These are phyloP conservation scores for Odontamblyopus rebecca DNA, from an alignment of 2,797 vertebrate genomes.

Conservation along the genomic window DNA sequence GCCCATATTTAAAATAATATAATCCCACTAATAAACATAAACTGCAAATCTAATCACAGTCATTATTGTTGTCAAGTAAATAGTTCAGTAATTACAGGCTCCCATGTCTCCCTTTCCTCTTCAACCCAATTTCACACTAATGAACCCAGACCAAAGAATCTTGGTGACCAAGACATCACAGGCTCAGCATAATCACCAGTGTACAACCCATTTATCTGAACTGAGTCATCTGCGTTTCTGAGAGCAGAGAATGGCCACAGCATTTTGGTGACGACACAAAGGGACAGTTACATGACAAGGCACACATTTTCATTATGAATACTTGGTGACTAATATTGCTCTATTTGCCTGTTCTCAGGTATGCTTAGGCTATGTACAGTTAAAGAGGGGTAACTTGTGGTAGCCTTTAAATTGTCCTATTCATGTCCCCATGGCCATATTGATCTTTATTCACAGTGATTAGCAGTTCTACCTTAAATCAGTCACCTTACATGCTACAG, in stretches of 20 bases:
- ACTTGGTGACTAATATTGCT: constrained; percentile 2
- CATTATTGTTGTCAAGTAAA: too few relatives aligned
- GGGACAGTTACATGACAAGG: neutral
- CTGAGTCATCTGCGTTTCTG: constrained; percentile 8
- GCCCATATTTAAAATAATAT: too few relatives aligned
- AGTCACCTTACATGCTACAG: constrained; percentile 46
- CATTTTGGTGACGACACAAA: neutral
- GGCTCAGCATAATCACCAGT: constrained; percentile 1
- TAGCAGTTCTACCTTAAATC: constrained; percentile 58
- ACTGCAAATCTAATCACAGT: too few relatives aligned
- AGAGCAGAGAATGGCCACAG: constrained; percentile 17
- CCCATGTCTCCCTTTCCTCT: neutral
- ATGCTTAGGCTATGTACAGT: neutral
- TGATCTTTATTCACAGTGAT: constrained; percentile 63
- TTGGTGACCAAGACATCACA: neutral
- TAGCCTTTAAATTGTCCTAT: neutral
- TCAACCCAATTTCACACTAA: neutral
- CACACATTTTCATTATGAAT: neutral
- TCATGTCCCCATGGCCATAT: constrained; percentile 25
- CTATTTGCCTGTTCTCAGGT: neutral
- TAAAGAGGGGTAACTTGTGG: neutral
- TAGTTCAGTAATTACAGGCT: too few relatives aligned
- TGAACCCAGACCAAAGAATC: neutral
- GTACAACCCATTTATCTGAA: constrained; percentile 9
- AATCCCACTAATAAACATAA: too few relatives aligned